Evolutionary conservation across 2,797 vertebrate species (phyloP).

Genomic region (Pogonophryne albipinna): DNA sequence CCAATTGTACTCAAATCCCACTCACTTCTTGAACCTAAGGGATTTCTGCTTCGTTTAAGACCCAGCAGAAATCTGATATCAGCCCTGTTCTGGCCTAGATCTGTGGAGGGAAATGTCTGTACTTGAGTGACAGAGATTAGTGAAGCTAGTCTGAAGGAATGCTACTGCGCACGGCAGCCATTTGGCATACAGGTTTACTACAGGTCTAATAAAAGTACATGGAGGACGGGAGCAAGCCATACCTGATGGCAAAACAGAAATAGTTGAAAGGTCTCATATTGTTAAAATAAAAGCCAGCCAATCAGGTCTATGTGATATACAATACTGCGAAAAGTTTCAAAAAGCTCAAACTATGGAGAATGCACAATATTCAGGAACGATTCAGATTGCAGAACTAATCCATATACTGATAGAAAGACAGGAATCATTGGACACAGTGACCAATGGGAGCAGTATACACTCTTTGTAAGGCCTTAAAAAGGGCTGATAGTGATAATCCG

Average conservation of each 20-base stretch:
- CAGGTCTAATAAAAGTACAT: constrained; percentile 21
- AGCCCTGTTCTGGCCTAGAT: constrained; percentile 53
- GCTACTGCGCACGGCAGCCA: constrained; percentile 48
- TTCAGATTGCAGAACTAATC: too few species aligned
- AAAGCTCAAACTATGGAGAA: too few species aligned
- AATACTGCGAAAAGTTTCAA: too few species aligned
- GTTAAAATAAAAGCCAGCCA: background rate
- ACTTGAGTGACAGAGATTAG: constrained; percentile 67
- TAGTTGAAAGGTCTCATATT: background rate
- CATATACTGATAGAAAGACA: too few species aligned
- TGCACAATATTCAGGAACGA: too few species aligned
- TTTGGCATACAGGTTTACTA: constrained; percentile 55
- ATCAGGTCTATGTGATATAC: background rate
- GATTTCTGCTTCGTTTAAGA: constrained; percentile 47
- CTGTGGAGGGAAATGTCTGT: constrained; percentile 66
- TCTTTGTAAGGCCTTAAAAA: too few species aligned
- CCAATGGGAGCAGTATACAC: too few species aligned
- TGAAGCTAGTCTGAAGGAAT: constrained; percentile 65
- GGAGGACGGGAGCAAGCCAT: background rate
- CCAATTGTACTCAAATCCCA: constrained; percentile 50
- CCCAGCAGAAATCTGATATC: constrained; percentile 60
- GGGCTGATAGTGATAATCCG: too few species aligned
- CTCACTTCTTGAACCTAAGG: constrained; percentile 20
- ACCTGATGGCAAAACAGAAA: background rate
- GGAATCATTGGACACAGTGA: too few species aligned